Conservation (phyloP, 1,140 invertebrate genomes). For the Venustaconcha ellipsiformis region DNA sequence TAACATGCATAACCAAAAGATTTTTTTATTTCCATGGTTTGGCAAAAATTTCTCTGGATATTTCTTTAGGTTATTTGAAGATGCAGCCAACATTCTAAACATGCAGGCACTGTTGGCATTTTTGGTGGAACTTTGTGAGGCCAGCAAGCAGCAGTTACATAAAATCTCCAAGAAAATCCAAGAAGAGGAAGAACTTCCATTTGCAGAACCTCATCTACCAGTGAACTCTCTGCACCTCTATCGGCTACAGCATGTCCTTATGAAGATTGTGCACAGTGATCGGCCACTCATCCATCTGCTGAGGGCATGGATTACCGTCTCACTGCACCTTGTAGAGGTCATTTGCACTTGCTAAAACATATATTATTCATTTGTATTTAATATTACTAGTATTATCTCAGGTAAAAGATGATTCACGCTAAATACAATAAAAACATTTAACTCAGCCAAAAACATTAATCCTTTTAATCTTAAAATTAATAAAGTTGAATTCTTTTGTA, state of each 20-base stretch:
- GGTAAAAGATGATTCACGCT: too few relatives aligned
- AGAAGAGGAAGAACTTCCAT: constrained; percentile 30
- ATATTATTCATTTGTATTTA: not conserved
- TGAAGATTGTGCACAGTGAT: constrained; percentile 87
- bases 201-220: constrained; percentile 43
- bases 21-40: too few relatives aligned
- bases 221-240: constrained; percentile 77
- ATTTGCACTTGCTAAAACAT: constrained; percentile 16
- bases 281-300: constrained; percentile 90
- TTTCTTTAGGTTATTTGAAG: constrained; percentile 73
- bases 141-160: constrained; percentile 81
- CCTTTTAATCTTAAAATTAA: not conserved
- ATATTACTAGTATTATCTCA: not conserved
- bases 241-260: constrained; percentile 86
- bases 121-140: constrained; percentile 82
- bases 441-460: not conserved
- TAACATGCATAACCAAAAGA: too few relatives aligned
- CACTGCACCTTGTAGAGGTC: constrained; percentile 92
- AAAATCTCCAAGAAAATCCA: constrained; percentile 36
- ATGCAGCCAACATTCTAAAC: constrained; percentile 88
- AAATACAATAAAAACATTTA: not conserved
- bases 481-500: not conserved
- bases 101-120: constrained; percentile 86
- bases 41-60: too few relatives aligned
- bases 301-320: constrained; percentile 89